A percentile compares a stretch with the other conserved stretches of the same genome.
Evolutionary conservation across 2,113 vertebrate species (phyloP).

Genomic region (Psilopogon haemacephalus): DNA sequence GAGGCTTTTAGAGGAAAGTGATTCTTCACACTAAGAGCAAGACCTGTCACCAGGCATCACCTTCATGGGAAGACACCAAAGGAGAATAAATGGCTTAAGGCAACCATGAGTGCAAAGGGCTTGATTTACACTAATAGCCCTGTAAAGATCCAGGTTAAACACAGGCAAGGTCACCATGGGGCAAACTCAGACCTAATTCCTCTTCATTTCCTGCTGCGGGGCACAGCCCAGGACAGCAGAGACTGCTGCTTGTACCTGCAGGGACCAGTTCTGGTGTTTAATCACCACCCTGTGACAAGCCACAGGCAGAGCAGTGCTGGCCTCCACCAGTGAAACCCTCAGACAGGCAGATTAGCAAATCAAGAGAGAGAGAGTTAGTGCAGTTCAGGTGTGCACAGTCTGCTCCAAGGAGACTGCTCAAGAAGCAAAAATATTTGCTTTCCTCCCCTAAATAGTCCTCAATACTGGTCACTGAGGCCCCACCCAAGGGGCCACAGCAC

Average conservation of each 20-base stretch:
- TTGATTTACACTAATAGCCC: neutral
- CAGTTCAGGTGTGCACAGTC: rapidly evolving
- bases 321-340: neutral
- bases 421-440: neutral
- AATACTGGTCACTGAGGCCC: too few relatives aligned
- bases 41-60: neutral
- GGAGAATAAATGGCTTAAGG: neutral
- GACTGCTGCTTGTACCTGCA: neutral
- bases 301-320: neutral
- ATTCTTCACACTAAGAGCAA: neutral
- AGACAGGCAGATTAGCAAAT: rapidly evolving
- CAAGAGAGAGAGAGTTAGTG: neutral
- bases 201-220: neutral
- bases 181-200: neutral
- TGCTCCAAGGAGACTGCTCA: neutral
- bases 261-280: neutral
- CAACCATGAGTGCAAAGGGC: neutral
- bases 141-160: neutral
- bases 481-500: too few relatives aligned
- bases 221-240: neutral
- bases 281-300: neutral
- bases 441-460: neutral
- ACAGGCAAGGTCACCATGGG: rapidly evolving
- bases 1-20: neutral
- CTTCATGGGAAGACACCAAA: neutral